Conservation (phyloP, 2,113 vertebrate species). For the Neomonachus schauinslandi region DNA sequence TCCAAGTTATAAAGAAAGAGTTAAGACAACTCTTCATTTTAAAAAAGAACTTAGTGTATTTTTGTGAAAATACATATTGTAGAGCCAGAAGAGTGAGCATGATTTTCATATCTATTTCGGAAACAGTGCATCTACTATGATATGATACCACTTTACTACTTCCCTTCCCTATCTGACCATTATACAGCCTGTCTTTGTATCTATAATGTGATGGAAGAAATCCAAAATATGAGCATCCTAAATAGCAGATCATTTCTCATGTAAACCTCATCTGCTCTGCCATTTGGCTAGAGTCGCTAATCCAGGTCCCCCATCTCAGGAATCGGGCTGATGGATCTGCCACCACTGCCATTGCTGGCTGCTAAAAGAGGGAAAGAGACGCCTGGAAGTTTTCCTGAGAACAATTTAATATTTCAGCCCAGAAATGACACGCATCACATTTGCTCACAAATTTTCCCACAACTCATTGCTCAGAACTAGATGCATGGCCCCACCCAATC, state of each 20-base stretch:
- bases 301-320: neutral
- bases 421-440: neutral
- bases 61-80: neutral
- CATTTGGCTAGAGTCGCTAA: neutral
- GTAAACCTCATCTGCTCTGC: neutral
- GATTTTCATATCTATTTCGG: neutral
- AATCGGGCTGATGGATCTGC: neutral
- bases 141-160: neutral
- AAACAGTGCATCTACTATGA: neutral
- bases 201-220: neutral
- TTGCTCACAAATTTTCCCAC: neutral
- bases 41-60: neutral
- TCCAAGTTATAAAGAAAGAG: neutral
- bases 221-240: neutral
- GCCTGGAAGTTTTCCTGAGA: too few species aligned
- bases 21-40: neutral
- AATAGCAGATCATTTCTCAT: neutral
- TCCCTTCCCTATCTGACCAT: neutral
- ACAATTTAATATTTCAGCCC: neutral
- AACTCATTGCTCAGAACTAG: neutral
- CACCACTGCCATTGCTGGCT: neutral
- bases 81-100: neutral
- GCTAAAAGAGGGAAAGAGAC: neutral
- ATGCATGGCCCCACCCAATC: neutral
- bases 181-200: neutral